Conservation (phyloP, 2,888 invertebrate genomes). For the Pimpla rufipes region DNA sequence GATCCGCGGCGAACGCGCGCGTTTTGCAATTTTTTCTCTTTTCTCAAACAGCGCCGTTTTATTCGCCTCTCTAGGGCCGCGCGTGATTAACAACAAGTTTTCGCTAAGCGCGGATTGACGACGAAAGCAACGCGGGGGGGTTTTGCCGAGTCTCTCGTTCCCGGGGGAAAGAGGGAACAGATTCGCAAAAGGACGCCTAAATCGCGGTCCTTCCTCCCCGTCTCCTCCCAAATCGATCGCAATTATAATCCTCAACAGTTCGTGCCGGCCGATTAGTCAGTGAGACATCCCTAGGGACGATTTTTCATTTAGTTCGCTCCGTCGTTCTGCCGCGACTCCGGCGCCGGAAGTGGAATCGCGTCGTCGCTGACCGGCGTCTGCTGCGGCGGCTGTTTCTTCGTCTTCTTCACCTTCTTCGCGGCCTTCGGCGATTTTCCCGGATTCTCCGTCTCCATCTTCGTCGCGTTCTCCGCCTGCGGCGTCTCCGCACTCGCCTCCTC, state of each 20-base stretch:
- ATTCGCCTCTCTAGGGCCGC: not conserved
- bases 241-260: conserved; percentile 1
- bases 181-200: not conserved
- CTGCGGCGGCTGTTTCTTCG: conserved; percentile 75
- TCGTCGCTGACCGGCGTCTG: conserved; percentile 78
- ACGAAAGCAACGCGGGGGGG: not conserved
- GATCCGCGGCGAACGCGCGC: conserved; percentile 44
- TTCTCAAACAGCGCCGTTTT: conserved; percentile 19
- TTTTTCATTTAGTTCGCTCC: conserved; percentile 58
- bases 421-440: conserved; percentile 72
- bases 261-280: not conserved
- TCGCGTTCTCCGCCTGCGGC: conserved; percentile 18
- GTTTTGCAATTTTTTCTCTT: not conserved
- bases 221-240: conserved; percentile 14
- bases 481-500: conserved; percentile 45
- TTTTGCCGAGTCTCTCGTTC: not conserved
- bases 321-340: conserved; percentile 70
- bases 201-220: not conserved
- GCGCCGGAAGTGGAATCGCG: conserved; percentile 82
- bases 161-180: not conserved
- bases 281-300: too few species aligned
- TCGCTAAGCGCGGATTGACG: conserved; percentile 4
- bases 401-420: conserved; percentile 78
- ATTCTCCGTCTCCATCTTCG: conserved; percentile 63
- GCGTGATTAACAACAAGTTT: not conserved